Conservation (phyloP, 2,797 vertebrate species). For the Anguilla marmorata region DNA sequence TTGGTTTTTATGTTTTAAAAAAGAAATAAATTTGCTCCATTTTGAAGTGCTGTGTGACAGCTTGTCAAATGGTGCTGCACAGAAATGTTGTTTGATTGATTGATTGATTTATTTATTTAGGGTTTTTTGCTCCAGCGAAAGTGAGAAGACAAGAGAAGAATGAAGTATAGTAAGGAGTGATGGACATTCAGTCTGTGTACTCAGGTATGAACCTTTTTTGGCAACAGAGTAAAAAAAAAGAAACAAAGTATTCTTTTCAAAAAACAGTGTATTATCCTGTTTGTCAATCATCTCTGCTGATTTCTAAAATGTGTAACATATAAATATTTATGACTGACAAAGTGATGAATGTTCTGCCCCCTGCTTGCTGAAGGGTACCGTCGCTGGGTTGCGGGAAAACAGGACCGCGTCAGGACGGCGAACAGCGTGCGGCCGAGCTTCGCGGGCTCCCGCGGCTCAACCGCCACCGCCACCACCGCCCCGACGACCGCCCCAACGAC, state of each 20-base stretch:
- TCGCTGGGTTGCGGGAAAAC: background rate
- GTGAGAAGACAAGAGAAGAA: slow-evolving; percentile 1
- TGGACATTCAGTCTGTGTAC: background rate
- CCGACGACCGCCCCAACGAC: background rate
- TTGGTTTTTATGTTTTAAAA: too few species aligned
- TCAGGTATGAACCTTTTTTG: background rate
- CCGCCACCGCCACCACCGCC: background rate
- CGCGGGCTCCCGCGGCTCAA: background rate
- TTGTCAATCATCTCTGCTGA: background rate
- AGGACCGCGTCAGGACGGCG: background rate
- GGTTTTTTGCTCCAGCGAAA: background rate
- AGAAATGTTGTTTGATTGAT: too few species aligned
- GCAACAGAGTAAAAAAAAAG: too few species aligned
- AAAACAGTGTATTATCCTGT: background rate
- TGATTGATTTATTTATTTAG: background rate
- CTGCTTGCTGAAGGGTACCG: background rate
- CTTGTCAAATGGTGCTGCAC: too few species aligned
- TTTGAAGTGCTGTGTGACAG: too few species aligned
- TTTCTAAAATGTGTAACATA: background rate
- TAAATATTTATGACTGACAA: background rate
- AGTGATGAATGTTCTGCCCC: background rate
- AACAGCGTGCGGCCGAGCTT: background rate
- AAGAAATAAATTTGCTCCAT: too few species aligned
- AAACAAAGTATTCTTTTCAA: background rate
- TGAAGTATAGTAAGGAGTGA: background rate